A percentile compares a stretch with the other conserved stretches of the same genome.
Evolutionary conservation across 1,140 invertebrate genomes (phyloP).

Genomic region (Bombus confusus): DNA sequence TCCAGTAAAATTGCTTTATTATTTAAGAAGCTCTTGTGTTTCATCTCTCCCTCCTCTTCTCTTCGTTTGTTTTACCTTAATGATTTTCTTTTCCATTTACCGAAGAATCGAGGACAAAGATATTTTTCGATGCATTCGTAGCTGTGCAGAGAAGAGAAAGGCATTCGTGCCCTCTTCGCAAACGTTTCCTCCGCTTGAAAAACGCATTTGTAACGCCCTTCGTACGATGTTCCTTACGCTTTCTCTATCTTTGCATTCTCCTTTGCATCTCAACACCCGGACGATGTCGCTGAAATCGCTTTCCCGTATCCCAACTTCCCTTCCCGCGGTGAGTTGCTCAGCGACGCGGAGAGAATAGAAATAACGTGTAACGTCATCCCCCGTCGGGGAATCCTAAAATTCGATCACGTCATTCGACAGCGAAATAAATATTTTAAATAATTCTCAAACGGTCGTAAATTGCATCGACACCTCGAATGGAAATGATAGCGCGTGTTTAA

Average conservation of each 20-base stretch:
- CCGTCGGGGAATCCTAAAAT: background rate
- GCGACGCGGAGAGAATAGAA: background rate
- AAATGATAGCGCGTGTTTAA: background rate
- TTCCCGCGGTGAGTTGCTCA: background rate
- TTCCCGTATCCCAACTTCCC: background rate
- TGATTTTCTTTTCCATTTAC: background rate
- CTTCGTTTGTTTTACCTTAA: background rate
- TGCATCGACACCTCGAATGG: background rate
- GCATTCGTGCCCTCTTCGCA: slow-evolving; percentile 41
- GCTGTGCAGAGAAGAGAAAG: background rate
- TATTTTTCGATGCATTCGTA: slow-evolving; percentile 34
- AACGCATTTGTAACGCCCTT: slow-evolving; percentile 42
- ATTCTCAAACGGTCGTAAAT: background rate
- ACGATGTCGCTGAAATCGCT: slow-evolving; percentile 27
- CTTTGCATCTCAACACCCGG: slow-evolving; percentile 26
- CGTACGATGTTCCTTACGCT: background rate
- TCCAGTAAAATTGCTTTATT: too few relatives aligned
- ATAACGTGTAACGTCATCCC: background rate
- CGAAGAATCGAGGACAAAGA: background rate
- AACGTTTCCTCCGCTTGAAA: slow-evolving; percentile 11
- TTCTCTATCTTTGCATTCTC: slow-evolving; percentile 11
- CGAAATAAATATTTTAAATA: background rate
- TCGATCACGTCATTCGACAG: too few relatives aligned
- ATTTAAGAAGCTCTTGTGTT: too few relatives aligned
- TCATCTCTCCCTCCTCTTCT: background rate